phyloP scores from a whole-genome alignment of 1,140 invertebrate species.

The Magallana ariakensis region DNA sequence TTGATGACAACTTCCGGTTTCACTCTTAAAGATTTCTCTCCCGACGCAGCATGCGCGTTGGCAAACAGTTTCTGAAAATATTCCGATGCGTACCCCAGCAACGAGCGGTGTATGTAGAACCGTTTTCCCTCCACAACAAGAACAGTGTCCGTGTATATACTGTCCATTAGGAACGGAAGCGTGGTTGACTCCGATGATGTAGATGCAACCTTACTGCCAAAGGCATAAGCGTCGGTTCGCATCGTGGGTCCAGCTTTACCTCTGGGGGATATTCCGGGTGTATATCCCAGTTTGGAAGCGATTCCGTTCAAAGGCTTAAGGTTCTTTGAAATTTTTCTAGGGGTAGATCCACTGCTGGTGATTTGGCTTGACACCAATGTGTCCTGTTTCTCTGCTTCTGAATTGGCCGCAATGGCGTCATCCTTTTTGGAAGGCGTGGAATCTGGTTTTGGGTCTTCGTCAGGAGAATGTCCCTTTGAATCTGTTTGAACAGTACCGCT shows the following conservation, averaged over 20 bases:
- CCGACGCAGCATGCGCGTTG: background rate
- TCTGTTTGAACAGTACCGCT: background rate
- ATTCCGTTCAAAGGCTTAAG: background rate
- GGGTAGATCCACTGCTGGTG: background rate
- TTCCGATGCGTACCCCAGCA: constrained; percentile 2
- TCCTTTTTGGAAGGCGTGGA: background rate
- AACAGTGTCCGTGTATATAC: constrained; percentile 3
- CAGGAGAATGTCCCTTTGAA: background rate
- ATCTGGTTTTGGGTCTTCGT: background rate
- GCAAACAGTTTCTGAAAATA: constrained; percentile 31
- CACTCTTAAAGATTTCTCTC: background rate
- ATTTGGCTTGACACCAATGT: background rate
- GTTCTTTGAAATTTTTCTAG: background rate
- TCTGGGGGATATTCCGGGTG: background rate
- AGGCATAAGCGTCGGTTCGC: background rate
- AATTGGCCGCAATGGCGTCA: background rate
- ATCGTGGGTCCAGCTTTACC: background rate
- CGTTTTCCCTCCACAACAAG: constrained; percentile 26
- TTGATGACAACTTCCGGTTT: constrained; percentile 6
- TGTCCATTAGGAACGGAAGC: constrained; percentile 24
- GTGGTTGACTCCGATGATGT: background rate
- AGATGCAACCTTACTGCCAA: constrained; percentile 14
- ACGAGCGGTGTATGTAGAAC: constrained; percentile 6
- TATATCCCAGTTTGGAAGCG: background rate
- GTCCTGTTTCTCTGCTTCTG: background rate